Evolutionary conservation across 2,888 invertebrate species (phyloP), one percentile per base, ranked within the genome.

Genomic region (Subacronicta megacephala): DNA sequence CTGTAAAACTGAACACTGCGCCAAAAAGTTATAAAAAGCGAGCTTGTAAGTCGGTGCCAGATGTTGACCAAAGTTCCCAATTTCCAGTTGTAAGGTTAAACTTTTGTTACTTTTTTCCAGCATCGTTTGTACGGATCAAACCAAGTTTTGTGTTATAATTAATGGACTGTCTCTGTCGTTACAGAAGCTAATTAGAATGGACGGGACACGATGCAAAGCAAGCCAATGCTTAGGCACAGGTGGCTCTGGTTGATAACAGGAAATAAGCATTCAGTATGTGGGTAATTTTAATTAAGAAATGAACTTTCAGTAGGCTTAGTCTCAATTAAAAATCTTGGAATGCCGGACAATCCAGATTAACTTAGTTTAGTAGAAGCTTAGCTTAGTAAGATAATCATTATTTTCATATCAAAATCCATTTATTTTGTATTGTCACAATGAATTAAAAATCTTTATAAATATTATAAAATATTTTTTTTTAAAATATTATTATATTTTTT

Each of bases 131-230:
- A 68, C 63, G 67, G 78, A 82, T 82, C 79, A 81, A 85, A 82
- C 83, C 80, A 66, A 78, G 70, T 78, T 84, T 85, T 83, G 81
- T 85, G 81, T 85, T 86, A 85, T 89, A 88, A 90, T 89, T 87
- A 90, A 90, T 90, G 88, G 83, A 83, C 81, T 83, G 87, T 86
- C 83, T 79, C 81, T 82, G 81, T 85, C 84, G 84, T 85, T 85
- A 85, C 79, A 78, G 78, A 69, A 80, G 79, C 85, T 89, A 90
- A 91, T 90, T 90, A 89, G 87, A 85, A 83, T 84, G 56, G 62
- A 52, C 46, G 68, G 53, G 47, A 74, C 76, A 75, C 67, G 77
- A 79, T 81, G 78, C 81, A 82, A 85, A 89, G 87, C 85, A 86
- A 89, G 84, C 87, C 75, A 72, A 80, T 80, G 75, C 64, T 74